Evolutionary conservation across 35 echinoderm and acorn worm species (phyloP), one percentile per base, ranked within the genome.

Genomic region (Chiridota heheva): DNA sequence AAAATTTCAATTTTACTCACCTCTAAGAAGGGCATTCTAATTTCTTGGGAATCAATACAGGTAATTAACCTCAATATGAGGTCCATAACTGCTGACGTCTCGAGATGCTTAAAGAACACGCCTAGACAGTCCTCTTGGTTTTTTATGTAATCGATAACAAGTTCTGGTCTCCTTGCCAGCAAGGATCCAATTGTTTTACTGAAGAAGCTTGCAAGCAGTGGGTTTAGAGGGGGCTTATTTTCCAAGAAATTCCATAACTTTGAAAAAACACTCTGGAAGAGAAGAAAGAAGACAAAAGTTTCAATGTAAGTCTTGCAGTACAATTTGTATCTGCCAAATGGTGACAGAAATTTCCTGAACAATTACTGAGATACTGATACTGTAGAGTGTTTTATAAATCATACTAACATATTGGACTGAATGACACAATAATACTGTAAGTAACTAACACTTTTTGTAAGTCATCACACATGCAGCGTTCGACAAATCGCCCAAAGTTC

Each of bases 181-280:
- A 98, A 76, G 4, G 89, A 84, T 2, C 89, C 89, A 63, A 98
- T 86, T 44, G 85, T 88, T 86, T 98, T 98, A 60, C 95, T 98
- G 81, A 98, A 91, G 69, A 98, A 98, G 40, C 95, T 98, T 27
- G 95, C 95, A 77, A 98, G 85, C 30, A 98, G 85, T 53, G 95
- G 95, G 80, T 98, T 98, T 53, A 98, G 75, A 15, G 95, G 95
- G 65, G 95, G 80, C 44, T 91, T 71, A 10, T 40, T 78, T 42
- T 98, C 89, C 39, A 98, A 86, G 74, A 98, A 98, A 48, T 60
- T 60, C 95, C 95, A 98, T 40, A 98, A 74, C 74, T 72, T 87
- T 36, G 61, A 88, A 65, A 91, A 81, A 42, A 91, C 80, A 5
- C 55, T 56, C 95, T 98, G 81, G 42, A 86, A 75, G 44, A 29